Base-by-base conservation (phyloP, 2,797 vertebrate genomes). In the Spheniscus humboldti region DNA sequence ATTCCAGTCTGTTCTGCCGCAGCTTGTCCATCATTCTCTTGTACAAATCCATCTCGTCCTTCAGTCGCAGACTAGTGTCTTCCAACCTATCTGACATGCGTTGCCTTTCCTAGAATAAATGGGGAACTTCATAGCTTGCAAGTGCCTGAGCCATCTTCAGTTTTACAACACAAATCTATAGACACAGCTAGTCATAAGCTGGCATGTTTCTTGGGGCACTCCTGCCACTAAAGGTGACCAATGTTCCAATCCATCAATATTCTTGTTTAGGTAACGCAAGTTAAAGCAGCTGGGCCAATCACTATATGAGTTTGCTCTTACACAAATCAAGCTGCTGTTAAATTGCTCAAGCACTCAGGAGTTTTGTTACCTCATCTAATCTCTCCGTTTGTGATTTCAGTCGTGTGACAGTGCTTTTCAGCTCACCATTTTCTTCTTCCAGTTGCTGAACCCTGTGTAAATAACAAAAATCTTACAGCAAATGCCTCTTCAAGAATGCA, bases 11-110 rank as follows among this genome's bases (percentile, higher is more conserved):
- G 97, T 99, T 99, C 97, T 99, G 99, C 43, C 98, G 97, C 96
- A 99, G 98, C 96, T 99, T 99, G 97, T 99, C 99, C 99, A 99
- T 99, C 99, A 99, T 99, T 96, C 99, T 99, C 97, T 98, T 99
- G 98, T 99, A 99, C 78, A 99, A 97, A 94, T 99, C 99, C 99
- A 99, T 99, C 98, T 99, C 99, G 5, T 99, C 99, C 97, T 99
- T 99, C 94, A 99, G 98, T 17, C 99, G 98, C 93, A 99, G 97
- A 67, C 99, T 99, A 5, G 99, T 99, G 97, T 99, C 99, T 83
- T 99, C 99, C 96, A 99, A 94, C 81, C 99, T 98, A 91, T 99
- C 99, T 0, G 99, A 99, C 99, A 99, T 99, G 66, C 99, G 98
- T 97, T 99, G 99, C 93, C 99, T 99, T 92, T 99, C 99, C 99